These are phyloP conservation scores for Montifringilla adamsi DNA, from an alignment of 2,113 vertebrate genomes.

Conservation along the genomic window DNA sequence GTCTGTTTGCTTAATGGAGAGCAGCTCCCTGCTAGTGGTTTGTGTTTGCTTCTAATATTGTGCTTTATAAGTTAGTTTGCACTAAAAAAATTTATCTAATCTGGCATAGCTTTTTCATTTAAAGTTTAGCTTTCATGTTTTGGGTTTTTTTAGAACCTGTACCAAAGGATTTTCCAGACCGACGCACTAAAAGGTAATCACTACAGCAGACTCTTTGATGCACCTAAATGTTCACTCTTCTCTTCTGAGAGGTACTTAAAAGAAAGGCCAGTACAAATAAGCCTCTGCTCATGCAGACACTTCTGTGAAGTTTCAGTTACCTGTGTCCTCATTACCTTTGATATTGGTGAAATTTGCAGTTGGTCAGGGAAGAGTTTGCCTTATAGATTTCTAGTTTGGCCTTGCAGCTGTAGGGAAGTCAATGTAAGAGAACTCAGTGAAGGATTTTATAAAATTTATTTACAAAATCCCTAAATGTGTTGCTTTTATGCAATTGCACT, in stretches of 20 bases:
- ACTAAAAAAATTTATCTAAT: background rate
- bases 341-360: background rate
- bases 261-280: background rate
- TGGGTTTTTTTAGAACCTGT: constrained; percentile 16
- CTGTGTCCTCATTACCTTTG: background rate
- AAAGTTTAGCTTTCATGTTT: background rate
- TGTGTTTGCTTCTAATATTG: background rate
- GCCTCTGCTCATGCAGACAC: background rate
- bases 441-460: background rate
- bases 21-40: background rate
- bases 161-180: background rate
- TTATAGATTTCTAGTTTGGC: background rate
- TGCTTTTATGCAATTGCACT: background rate
- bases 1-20: background rate
- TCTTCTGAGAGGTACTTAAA: background rate
- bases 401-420: background rate
- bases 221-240: background rate
- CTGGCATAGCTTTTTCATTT: background rate
- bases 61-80: background rate
- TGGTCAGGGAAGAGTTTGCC: background rate
- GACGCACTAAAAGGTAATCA: constrained; percentile 7
- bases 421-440: background rate
- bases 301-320: background rate
- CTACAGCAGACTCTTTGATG: background rate
- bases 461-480: background rate